phyloP scores from a whole-genome alignment of 2,888 invertebrate genomes.

The Alloplasta piceator region DNA sequence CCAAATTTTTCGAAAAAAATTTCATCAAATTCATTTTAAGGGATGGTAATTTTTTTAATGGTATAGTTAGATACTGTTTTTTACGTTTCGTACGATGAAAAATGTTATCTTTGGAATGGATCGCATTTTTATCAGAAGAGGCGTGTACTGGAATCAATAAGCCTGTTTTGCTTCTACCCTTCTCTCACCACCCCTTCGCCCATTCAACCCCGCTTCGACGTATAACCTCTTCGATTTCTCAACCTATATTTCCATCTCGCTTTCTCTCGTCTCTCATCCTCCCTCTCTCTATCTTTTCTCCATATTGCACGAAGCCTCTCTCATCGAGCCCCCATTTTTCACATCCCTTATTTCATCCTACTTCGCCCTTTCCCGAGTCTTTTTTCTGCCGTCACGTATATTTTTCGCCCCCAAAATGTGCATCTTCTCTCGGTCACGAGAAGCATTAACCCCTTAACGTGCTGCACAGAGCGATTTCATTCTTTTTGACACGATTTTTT shows the following conservation, averaged over 20 bases:
- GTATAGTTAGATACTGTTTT: too few relatives aligned
- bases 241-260: slow-evolving; percentile 36
- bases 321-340: slow-evolving; percentile 50
- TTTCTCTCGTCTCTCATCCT: slow-evolving; percentile 19
- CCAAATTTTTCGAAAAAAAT: background rate
- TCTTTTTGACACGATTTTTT: background rate
- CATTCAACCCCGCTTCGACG: slow-evolving; percentile 23
- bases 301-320: slow-evolving; percentile 2
- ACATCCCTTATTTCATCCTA: slow-evolving; percentile 19
- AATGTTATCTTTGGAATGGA: slow-evolving; percentile 25
- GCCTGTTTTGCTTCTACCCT: slow-evolving; percentile 56
- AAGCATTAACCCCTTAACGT: slow-evolving; percentile 36
- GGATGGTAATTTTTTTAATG: background rate
- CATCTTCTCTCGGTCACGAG: slow-evolving; percentile 5
- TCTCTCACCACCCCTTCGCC: slow-evolving; percentile 17
- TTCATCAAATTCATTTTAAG: background rate
- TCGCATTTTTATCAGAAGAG: slow-evolving; percentile 29
- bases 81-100: background rate
- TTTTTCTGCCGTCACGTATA: slow-evolving; percentile 54
- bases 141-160: slow-evolving; percentile 68
- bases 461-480: slow-evolving; percentile 1
- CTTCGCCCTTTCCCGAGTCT: slow-evolving; percentile 46
- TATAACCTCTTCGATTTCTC: slow-evolving; percentile 54
- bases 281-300: slow-evolving; percentile 29
- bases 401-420: slow-evolving; percentile 13